Conservation (phyloP, 1,140 invertebrate genomes). For the Laupala kohalensis region DNA sequence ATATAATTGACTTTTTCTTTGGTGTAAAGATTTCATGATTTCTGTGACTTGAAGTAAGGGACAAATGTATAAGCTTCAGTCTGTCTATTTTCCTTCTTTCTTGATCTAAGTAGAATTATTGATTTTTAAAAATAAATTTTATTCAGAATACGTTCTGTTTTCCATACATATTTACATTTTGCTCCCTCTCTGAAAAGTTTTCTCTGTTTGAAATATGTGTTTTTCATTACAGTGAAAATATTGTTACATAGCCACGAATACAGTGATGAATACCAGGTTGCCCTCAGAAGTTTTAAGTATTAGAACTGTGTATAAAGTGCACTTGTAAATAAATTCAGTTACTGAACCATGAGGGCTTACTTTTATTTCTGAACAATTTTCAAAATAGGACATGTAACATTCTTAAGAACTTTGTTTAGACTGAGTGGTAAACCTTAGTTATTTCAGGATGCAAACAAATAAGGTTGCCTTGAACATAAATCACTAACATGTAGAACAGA, state of each 20-base stretch:
- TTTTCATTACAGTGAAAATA: neutral
- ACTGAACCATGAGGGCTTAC: neutral
- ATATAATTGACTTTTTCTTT: too few species aligned
- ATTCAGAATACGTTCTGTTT: neutral
- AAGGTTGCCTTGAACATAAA: too few species aligned
- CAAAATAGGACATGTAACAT: neutral
- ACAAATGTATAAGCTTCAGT: too few species aligned
- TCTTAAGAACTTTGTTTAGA: neutral
- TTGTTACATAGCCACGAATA: neutral
- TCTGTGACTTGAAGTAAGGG: too few species aligned
- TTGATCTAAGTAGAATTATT: too few species aligned
- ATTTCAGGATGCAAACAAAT: too few species aligned
- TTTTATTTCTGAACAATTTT: neutral
- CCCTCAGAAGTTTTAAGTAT: neutral
- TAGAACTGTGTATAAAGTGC: neutral
- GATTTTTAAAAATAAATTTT: neutral
- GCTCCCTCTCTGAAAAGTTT: neutral
- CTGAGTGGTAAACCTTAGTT: neutral
- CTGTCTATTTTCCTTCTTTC: too few species aligned
- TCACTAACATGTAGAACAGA: too few species aligned
- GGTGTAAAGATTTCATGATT: too few species aligned
- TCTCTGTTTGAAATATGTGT: neutral
- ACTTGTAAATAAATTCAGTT: neutral
- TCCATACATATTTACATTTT: neutral
- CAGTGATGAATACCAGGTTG: neutral